Evolutionary conservation across 2,113 vertebrate species (phyloP).

Genomic region (Smithornis capensis): DNA sequence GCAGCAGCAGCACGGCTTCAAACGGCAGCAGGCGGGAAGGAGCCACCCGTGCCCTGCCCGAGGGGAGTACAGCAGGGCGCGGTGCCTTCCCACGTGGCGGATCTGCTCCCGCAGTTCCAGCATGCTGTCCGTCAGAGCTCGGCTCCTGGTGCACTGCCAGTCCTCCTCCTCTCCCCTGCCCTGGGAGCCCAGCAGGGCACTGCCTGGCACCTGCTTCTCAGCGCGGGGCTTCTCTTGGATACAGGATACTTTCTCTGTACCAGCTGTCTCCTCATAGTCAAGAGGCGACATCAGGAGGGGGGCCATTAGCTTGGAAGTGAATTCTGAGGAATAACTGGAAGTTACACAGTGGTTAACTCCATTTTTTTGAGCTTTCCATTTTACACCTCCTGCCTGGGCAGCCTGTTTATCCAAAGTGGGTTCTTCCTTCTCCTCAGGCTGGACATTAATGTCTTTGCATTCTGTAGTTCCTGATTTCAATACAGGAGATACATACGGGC

Average conservation of each 20-base stretch:
- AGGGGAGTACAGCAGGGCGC: neutral
- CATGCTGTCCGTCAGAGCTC: slow-evolving; percentile 11
- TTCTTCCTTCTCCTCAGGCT: neutral
- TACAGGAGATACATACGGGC: neutral
- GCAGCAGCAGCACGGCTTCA: neutral
- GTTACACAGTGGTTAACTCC: neutral
- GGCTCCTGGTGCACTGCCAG: neutral
- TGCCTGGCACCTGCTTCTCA: neutral
- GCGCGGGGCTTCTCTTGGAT: neutral
- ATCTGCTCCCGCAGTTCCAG: neutral
- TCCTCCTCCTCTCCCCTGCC: neutral
- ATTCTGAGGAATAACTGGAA: slow-evolving; percentile 1
- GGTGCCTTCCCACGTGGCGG: neutral
- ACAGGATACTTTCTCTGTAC: neutral
- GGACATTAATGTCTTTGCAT: neutral
- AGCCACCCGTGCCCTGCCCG: neutral
- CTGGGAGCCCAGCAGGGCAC: neutral
- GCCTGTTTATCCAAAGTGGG: neutral
- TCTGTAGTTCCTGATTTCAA: neutral
- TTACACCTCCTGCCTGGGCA: neutral
- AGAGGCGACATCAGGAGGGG: slow-evolving; percentile 67
- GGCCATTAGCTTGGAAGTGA: slow-evolving; percentile 22
- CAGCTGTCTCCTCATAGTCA: neutral
- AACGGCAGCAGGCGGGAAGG: neutral
- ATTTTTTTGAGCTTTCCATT: neutral